Percentiles rank a stretch among this genome's conserved stretches.
phyloP scores from a whole-genome alignment of 2,888 invertebrate species.

The Papilio gigon region DNA sequence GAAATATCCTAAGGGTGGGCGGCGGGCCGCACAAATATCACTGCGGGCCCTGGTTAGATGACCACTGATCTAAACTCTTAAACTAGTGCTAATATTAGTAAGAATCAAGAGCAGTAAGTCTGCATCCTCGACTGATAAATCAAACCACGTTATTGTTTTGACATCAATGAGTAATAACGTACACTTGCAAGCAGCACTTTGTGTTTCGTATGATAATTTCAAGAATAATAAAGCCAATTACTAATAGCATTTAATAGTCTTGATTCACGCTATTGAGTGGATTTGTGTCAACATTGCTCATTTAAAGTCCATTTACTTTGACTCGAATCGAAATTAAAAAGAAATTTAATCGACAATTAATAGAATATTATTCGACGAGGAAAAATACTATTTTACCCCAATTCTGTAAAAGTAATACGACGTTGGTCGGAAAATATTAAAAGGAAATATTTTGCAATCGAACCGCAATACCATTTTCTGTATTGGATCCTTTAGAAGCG shows the following conservation, averaged over 20 bases:
- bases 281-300: conserved; percentile 14
- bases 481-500: too few species aligned
- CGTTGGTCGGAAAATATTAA: neutral
- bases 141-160: neutral
- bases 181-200: neutral
- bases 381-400: neutral
- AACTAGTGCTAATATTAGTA: too few species aligned
- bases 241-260: conserved; percentile 17
- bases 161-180: neutral
- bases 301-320: conserved; percentile 8
- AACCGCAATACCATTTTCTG: too few species aligned
- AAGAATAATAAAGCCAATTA: conserved; percentile 6
- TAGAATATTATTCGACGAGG: conserved; percentile 3
- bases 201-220: neutral
- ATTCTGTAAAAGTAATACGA: neutral
- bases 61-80: too few species aligned
- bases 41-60: too few species aligned
- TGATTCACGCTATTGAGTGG: conserved; percentile 19
- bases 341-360: too few species aligned
- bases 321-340: too few species aligned
- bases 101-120: too few species aligned
- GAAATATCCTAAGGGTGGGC: too few species aligned
- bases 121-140: neutral
- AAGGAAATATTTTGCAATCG: neutral
- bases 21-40: too few species aligned